Percentiles rank a stretch among this genome's conserved stretches.
Evolutionary conservation across 1,140 invertebrate species (phyloP).

Genomic region (Bradysia coprophila): DNA sequence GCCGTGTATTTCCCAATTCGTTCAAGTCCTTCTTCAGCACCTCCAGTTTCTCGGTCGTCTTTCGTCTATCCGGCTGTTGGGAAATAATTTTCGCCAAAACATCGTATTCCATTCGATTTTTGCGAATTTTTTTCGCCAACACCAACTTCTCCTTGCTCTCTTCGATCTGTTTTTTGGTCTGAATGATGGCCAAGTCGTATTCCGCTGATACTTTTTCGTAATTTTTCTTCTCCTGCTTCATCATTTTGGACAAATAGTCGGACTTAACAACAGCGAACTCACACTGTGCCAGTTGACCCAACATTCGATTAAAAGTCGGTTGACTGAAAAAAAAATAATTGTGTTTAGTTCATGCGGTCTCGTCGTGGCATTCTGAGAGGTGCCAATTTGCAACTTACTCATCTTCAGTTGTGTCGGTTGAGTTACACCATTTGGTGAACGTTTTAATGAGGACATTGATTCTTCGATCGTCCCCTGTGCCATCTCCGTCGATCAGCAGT

Average conservation of each 20-base stretch:
- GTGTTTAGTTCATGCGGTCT: too few species aligned
- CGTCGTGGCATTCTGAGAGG: too few species aligned
- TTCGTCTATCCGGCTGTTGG: slow-evolving; percentile 72
- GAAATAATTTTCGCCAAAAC: slow-evolving; percentile 77
- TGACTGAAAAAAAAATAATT: slow-evolving; percentile 24
- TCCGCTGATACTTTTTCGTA: slow-evolving; percentile 60
- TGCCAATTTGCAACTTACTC: too few species aligned
- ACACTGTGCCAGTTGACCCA: slow-evolving; percentile 66
- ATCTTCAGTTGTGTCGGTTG: slow-evolving; percentile 49
- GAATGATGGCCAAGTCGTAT: slow-evolving; percentile 56
- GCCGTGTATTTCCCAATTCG: slow-evolving; percentile 38
- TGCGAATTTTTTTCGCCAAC: slow-evolving; percentile 63
- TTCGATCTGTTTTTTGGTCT: slow-evolving; percentile 56
- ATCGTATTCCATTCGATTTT: slow-evolving; percentile 87
- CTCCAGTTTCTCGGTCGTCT: slow-evolving; percentile 56
- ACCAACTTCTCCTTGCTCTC: slow-evolving; percentile 53
- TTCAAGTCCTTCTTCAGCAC: slow-evolving; percentile 56
- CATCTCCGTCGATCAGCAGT: slow-evolving; percentile 87
- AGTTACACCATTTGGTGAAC: slow-evolving; percentile 74
- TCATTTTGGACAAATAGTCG: slow-evolving; percentile 58
- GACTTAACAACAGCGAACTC: slow-evolving; percentile 81
- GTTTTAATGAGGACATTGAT: slow-evolving; percentile 72
- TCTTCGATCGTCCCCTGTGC: slow-evolving; percentile 82
- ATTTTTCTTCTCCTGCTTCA: slow-evolving; percentile 62
- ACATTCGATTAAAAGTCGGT: slow-evolving; percentile 55